Evolutionary conservation across 1,140 invertebrate species (phyloP).

Genomic region (Berghia stephanieae): DNA sequence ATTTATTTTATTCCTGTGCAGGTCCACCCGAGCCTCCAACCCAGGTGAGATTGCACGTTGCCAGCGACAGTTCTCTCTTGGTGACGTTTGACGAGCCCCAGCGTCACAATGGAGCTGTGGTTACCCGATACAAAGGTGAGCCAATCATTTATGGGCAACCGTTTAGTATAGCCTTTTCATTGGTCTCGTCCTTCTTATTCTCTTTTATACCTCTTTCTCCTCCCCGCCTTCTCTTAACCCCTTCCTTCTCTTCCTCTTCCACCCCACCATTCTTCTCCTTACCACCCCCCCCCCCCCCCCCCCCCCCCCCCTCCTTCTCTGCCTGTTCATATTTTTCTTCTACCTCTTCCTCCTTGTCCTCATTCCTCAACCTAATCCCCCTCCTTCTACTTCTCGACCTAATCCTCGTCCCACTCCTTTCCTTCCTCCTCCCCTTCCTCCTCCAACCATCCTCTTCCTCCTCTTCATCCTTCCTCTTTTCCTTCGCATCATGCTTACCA

Average conservation of each 20-base stretch:
- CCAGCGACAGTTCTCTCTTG: conserved; percentile 79
- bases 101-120: conserved; percentile 76
- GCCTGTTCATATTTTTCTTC: background rate
- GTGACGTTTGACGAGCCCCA: conserved; percentile 79
- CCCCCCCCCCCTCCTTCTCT: too few species aligned
- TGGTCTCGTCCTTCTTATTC: background rate
- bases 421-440: background rate
- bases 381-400: background rate
- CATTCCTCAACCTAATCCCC: background rate
- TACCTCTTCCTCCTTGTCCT: background rate
- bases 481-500: background rate
- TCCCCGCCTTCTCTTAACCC: background rate
- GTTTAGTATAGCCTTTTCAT: background rate
- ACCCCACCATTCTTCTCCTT: background rate
- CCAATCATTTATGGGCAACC: background rate
- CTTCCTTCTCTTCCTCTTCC: background rate
- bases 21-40: conserved; percentile 83
- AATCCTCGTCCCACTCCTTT: too few species aligned
- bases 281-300: background rate
- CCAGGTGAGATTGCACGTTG: conserved; percentile 82
- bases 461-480: background rate
- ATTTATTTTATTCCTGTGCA: too few species aligned
- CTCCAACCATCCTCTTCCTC: background rate
- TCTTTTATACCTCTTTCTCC: background rate
- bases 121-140: conserved; percentile 89